Base-by-base conservation (phyloP, 1,140 invertebrate species). In the Wiebesia pumilae region DNA sequence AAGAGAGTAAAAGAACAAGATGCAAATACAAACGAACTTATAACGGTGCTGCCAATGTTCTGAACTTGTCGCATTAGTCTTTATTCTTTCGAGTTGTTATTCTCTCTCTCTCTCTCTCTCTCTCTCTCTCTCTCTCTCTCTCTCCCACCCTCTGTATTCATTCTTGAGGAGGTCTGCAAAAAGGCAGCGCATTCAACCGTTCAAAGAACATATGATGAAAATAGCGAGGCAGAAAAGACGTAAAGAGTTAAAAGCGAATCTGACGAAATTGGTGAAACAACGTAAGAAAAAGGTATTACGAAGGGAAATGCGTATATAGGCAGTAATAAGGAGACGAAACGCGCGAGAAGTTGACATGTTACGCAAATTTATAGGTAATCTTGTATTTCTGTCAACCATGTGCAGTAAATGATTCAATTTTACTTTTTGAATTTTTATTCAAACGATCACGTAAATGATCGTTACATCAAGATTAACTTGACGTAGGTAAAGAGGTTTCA, bases 11-110 rank as follows among this genome's bases (percentile, higher is more conserved):
- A 58, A 81, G 54, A 65, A 24, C 67, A 40, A 71, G 54, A 35
- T 35, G 19, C 7, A 78, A 35, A 38, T 3, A 71, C 58, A 80
- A 21, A 40, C 12, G n/a, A 40, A 40, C 40, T 40, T 30, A 58
- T 81, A 33, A 35, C 58, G 58, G 54, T 40, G 30, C 65, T 81
- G 79, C 40, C 54, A 62, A n/a, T 40, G 79, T n/a, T 58, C 47
- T 40, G 54, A 9, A 80, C 73, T 67, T 67, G n/a, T 81, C 80
- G 58, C n/a, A 65, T 65, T 40, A 38, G 58, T 38, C n/a, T 71
- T 38, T 38, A 3, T 35, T 71, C 21, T 40, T 24, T 38, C 19
- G 0, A 35, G 14, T 30, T 71, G 2, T 7, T 69, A 0, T 3
- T 24, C 16, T 21, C n/a, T 38, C 33, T 38, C 40, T 47, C 73